A percentile compares a stretch with the other conserved stretches of the same genome.
phyloP scores from a whole-genome alignment of 2,797 vertebrate species.

The Tragopan temminckii region DNA sequence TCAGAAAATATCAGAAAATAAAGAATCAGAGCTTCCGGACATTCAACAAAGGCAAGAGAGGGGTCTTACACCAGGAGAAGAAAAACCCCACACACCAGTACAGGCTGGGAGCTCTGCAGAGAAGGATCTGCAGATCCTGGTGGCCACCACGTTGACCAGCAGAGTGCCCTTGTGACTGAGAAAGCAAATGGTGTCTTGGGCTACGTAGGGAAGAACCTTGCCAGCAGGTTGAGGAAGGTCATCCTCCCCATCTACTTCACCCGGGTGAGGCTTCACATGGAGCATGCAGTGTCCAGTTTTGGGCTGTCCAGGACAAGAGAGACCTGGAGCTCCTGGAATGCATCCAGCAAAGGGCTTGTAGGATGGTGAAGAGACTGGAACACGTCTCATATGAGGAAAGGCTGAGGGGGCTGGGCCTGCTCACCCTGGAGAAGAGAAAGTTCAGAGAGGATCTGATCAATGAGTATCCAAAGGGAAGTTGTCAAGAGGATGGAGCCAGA shows the following conservation, averaged over 20 bases:
- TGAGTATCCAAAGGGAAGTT: background rate
- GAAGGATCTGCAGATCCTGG: background rate
- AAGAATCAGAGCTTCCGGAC: background rate
- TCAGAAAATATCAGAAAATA: background rate
- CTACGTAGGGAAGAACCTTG: background rate
- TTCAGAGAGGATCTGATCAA: background rate
- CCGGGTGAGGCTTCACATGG: background rate
- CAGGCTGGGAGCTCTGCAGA: background rate
- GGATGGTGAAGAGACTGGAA: no score
- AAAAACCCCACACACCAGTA: no score
- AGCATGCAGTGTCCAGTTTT: background rate
- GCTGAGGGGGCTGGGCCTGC: background rate
- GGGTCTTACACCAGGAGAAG: no score
- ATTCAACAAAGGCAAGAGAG: background rate
- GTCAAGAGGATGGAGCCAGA: background rate
- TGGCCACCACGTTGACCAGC: background rate
- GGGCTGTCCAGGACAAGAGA: background rate
- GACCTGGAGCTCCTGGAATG: background rate
- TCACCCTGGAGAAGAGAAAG: background rate
- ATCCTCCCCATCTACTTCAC: background rate
- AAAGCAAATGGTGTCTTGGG: background rate
- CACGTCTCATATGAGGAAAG: background rate
- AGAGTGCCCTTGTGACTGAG: background rate
- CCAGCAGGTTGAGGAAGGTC: background rate
- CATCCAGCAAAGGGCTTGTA: no score